Evolutionary conservation across 2,888 invertebrate species (phyloP).

Genomic region (Aproaerema taeniolella): DNA sequence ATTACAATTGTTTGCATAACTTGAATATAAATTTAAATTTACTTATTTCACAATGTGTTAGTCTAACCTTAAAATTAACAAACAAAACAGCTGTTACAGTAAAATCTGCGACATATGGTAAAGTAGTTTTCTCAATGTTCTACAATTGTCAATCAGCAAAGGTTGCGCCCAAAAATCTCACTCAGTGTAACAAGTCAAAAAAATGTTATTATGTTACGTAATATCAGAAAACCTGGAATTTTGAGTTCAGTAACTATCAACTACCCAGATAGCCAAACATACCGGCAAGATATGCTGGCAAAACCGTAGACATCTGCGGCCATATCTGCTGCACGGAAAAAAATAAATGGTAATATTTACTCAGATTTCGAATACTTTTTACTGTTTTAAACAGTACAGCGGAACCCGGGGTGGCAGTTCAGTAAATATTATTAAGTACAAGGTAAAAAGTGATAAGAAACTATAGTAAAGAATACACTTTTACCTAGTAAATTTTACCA

Average conservation of each 20-base stretch:
- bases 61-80: conserved; percentile 2
- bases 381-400: too few species aligned
- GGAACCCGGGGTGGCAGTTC: too few species aligned
- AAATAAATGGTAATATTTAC: too few species aligned
- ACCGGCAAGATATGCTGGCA: too few species aligned
- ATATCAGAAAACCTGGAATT: background rate
- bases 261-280: too few species aligned
- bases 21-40: conserved; percentile 1
- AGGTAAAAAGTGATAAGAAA: too few species aligned
- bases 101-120: background rate
- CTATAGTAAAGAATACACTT: too few species aligned
- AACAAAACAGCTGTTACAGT: conserved; percentile 1
- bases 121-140: background rate
- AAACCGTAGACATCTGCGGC: too few species aligned
- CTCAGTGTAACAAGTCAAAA: background rate
- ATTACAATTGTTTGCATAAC: conserved; percentile 2
- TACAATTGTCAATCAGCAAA: background rate
- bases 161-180: conserved; percentile 2
- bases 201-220: background rate
- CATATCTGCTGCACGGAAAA: too few species aligned
- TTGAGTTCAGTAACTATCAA: background rate
- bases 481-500: too few species aligned
- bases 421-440: too few species aligned
- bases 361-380: too few species aligned
- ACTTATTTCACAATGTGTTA: background rate